These are phyloP conservation scores for Adelognathus sp. DNA, from an alignment of 2,888 invertebrate genomes.

Conservation along the genomic window DNA sequence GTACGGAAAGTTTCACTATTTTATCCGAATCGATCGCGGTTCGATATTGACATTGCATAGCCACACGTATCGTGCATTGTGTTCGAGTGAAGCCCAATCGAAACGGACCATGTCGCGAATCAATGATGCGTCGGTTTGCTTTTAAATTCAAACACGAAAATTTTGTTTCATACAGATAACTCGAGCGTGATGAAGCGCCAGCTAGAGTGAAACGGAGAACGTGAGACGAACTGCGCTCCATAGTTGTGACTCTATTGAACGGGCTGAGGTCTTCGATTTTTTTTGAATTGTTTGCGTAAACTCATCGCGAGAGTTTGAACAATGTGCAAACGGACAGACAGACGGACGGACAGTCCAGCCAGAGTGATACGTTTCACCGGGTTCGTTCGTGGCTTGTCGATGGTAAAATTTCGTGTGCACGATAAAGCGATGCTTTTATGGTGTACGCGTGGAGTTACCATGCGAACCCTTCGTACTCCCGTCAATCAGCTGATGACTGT, in stretches of 20 bases:
- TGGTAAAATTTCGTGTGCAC: slow-evolving; percentile 38
- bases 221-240: slow-evolving; percentile 7
- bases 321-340: slow-evolving; percentile 8
- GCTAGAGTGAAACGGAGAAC: slow-evolving; percentile 7
- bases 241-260: slow-evolving; percentile 19
- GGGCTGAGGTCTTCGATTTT: slow-evolving; percentile 12
- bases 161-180: slow-evolving; percentile 32
- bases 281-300: slow-evolving; percentile 30
- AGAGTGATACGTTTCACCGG: too few species aligned
- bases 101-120: slow-evolving; percentile 20
- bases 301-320: slow-evolving; percentile 9
- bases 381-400: slow-evolving; percentile 25
- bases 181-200: neutral
- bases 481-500: slow-evolving; percentile 73
- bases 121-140: slow-evolving; percentile 39
- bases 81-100: neutral
- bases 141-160: slow-evolving; percentile 25
- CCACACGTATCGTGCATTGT: neutral
- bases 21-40: slow-evolving; percentile 11
- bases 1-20: slow-evolving; percentile 51
- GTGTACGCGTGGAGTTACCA: slow-evolving; percentile 11
- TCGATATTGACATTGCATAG: neutral
- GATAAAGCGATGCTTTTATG: slow-evolving; percentile 54
- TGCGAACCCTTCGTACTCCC: slow-evolving; percentile 39
- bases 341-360: slow-evolving; percentile 13